Base-by-base conservation (phyloP, 2,797 vertebrate species). In the Aeoliscus strigatus region DNA sequence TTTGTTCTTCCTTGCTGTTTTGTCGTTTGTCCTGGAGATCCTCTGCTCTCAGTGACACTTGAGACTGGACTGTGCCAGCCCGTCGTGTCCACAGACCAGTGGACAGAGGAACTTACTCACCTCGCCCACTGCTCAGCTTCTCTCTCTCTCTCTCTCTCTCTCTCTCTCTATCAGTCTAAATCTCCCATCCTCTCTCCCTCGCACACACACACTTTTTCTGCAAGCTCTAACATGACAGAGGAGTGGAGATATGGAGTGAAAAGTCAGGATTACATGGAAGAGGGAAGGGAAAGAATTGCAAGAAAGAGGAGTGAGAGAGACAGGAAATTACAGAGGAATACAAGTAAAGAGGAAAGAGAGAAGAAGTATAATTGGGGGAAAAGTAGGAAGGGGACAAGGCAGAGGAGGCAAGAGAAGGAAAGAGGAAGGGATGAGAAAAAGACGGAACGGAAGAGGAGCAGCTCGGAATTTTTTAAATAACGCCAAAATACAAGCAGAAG, bases 71-170 rank as follows among this genome's bases (percentile, higher is more conserved):
- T 33, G 14, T 67, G 9, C 28, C 8, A 14, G 25, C 25, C 14
- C 10, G 15, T 34, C 32, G n/a, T n/a, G 15, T n/a, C 46, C 56
- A 39, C 39, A 51, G 66, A 57, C 51, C 39, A 1, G 13, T 44
- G 45, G 46, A 55, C 18, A 35, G 33, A 39, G 38, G 21, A 32
- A 14, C 42, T 64, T 58, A 48, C 51, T 59, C 36, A 41, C 9
- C 61, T 61, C 52, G 68, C 50, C 70, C 45, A 59, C 51, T 50
- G 8, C 46, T 66, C 44, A 54, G 51, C 47, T 6, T 31, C 28
- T 39, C 23, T 27, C 35, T 49, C 59, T 29, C 63, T 33, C 38
- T 44, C 50, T 36, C 49, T 31, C 50, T 49, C 42, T 48, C 36
- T 32, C 55, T 33, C 52, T 32, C 29, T 14, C 39, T 30, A 38